Conservation (phyloP, 2,888 invertebrate species). For the Tortricodes alternella region DNA sequence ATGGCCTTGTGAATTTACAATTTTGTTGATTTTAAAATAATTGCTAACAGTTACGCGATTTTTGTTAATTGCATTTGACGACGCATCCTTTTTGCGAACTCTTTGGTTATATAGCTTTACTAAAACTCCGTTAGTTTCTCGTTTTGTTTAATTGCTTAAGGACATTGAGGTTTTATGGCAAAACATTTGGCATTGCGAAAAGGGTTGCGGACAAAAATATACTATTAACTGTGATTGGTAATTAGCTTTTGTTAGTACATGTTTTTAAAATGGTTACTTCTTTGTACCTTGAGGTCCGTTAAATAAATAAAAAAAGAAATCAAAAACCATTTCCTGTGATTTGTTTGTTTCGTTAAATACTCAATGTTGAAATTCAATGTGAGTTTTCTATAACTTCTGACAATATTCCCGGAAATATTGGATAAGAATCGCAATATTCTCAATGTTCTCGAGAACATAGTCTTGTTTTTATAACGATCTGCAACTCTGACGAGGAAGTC, state of each 20-base stretch:
- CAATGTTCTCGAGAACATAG: no score
- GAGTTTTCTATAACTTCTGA: no score
- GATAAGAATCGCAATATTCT: no score
- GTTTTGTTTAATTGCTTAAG: conserved; percentile 36
- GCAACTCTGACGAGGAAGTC: no score
- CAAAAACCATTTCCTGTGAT: no score
- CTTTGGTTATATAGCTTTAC: conserved; percentile 53
- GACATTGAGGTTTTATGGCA: conserved; percentile 38
- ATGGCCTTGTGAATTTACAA: conserved; percentile 42
- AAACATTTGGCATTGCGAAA: conserved; percentile 47
- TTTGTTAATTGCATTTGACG: conserved; percentile 51
- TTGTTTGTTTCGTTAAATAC: no score
- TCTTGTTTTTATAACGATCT: no score
- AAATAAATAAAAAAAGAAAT: background rate
- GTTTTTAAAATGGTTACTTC: conserved; percentile 11
- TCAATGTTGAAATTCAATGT: no score
- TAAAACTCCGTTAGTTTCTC: conserved; percentile 47
- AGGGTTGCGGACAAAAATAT: conserved; percentile 53
- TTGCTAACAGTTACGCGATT: conserved; percentile 58
- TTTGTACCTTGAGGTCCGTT: background rate
- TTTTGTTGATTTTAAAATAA: conserved; percentile 43
- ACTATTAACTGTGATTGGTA: conserved; percentile 44
- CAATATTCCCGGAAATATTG: no score
- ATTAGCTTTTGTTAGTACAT: no score
- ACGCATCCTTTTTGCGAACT: conserved; percentile 55